A percentile compares a stretch with the other conserved stretches of the same genome.
phyloP scores from a whole-genome alignment of 2,888 invertebrate genomes.

The Sacculina carcini region DNA sequence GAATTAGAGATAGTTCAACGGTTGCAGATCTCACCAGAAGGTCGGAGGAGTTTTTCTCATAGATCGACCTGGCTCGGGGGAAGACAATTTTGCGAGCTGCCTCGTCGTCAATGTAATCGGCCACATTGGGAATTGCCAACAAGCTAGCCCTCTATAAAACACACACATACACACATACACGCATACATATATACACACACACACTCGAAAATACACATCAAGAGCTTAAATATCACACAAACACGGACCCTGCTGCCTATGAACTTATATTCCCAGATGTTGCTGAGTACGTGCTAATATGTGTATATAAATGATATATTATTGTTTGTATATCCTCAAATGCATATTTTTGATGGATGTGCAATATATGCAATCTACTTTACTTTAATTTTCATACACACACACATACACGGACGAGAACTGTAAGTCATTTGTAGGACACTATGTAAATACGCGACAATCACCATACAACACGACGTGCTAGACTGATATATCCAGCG shows the following conservation, averaged over 20 bases:
- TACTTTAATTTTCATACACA: too few relatives aligned
- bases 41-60: conserved; percentile 48
- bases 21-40: conserved; percentile 52
- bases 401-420: background rate
- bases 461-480: too few relatives aligned
- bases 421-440: too few relatives aligned
- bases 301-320: conserved; percentile 4
- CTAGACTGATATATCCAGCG: too few relatives aligned
- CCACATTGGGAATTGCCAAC: conserved; percentile 57
- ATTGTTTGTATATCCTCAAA: background rate
- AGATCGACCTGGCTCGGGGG: conserved; percentile 42
- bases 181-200: background rate
- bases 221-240: background rate
- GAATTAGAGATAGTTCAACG: too few relatives aligned
- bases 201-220: background rate
- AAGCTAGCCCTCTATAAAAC: conserved; percentile 50
- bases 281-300: too few relatives aligned
- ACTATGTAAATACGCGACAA: too few relatives aligned
- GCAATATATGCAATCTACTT: too few relatives aligned
- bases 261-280: background rate
- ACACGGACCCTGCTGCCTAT: background rate
- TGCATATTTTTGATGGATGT: background rate
- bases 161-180: background rate
- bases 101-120: conserved; percentile 54
- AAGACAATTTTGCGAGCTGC: conserved; percentile 51